Percentiles rank a stretch among this genome's conserved stretches.
Conservation (phyloP, 2,797 vertebrate species). For the Capromys pilorides region DNA sequence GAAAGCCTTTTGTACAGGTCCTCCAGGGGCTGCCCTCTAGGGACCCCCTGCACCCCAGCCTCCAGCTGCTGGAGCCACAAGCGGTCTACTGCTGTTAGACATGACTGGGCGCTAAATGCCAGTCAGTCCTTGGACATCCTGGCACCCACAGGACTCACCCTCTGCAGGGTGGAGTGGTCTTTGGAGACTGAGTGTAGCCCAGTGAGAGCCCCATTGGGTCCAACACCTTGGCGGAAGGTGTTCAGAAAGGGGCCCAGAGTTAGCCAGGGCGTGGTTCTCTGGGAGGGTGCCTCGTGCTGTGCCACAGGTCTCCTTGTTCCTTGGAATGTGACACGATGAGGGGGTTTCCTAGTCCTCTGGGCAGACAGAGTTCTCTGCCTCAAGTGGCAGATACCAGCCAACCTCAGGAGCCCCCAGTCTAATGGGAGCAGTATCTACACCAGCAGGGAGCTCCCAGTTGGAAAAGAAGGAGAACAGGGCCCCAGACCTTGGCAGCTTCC, state of each 20-base stretch:
- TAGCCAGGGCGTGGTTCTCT: neutral
- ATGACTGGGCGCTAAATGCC: constrained; percentile 78
- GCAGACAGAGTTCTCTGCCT: neutral
- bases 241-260: neutral
- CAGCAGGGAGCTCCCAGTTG: neutral
- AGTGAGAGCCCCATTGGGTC: neutral
- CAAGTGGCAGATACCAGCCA: neutral
- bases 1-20: constrained; percentile 88
- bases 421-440: neutral
- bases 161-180: neutral
- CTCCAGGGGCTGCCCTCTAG: constrained; percentile 81
- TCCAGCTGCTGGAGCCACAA: constrained; percentile 10
- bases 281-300: neutral
- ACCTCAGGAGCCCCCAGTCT: neutral
- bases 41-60: constrained; percentile 55
- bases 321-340: neutral
- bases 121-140: constrained; percentile 1
- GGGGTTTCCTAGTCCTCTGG: neutral
- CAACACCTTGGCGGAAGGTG: neutral
- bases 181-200: neutral
- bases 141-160: neutral
- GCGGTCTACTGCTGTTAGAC: constrained; percentile 55
- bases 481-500: neutral
- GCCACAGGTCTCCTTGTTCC: neutral
- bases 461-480: neutral